Evolutionary conservation across 2,888 invertebrate genomes (phyloP), one percentile per base, ranked within the genome.

Genomic region (Drosophila setosimentum): DNA sequence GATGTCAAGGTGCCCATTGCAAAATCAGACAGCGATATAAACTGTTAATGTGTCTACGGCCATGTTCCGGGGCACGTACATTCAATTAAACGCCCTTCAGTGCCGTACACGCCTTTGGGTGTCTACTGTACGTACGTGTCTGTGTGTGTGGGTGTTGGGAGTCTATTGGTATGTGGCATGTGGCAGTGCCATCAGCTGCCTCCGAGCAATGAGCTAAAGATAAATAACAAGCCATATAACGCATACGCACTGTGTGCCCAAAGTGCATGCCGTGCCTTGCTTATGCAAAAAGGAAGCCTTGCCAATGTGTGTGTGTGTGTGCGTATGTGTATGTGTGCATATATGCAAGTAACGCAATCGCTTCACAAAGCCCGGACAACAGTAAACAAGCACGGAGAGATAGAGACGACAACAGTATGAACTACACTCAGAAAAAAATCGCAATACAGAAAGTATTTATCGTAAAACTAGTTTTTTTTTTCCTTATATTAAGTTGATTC

Each of bases 11-110:
- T 90, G 89, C 66, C 73, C 62, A 24, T 45, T 24, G 50, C 69
- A 61, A 53, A 21, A 30, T n/a, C 81, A 72, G 83, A 68, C 72
- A 40, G 45, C 58, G 57, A 57, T 73, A 74, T 83, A 45, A 45
- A 72, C 80, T 88, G 87, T 85, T 90, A 90, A 90, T 85, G 90
- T 73, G 87, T 90, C 84, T 84, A 89, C 85, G 87, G 73, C 68
- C 60, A 67, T 77, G 69, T 70, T 73, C 64, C 85, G 65, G 71
- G 69, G 68, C 88, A 84, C 90, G 85, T 90, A 90, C 90, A 88
- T 85, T 85, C 89, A 85, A 85, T 85, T 85, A 85, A 85, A 85
- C 85, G 90, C 90, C 85, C 85, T 90, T 88, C 89, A 88, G 87
- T 86, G 87, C 78, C 74, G 59, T 64, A 69, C 73, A 80, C 80